Base-by-base conservation (phyloP, 2,113 vertebrate genomes). In the Tachysurus fulvidraco region DNA sequence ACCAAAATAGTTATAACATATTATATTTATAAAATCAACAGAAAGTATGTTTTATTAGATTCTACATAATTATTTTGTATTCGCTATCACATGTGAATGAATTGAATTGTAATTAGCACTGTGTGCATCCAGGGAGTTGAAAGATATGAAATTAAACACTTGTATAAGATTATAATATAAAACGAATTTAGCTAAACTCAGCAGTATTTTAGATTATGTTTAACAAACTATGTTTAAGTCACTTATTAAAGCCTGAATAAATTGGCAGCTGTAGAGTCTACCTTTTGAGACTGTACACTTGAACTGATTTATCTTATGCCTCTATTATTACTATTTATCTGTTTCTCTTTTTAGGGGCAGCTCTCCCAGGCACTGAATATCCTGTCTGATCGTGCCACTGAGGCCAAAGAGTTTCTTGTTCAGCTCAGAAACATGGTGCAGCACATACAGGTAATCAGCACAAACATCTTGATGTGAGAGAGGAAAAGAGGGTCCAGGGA, bases 401-500 rank as follows among this genome's bases (percentile, higher is more conserved):
- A 99, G 89, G 98, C 98, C 65, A 99, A 99, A 92, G 98, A 99
- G 89, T 99, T 99, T 90, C 94, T 99, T 91, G 96, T 98, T 1
- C 97, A 99, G 83, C 97, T 99, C 73, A 96, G 97, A 83, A 99
- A 97, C 92, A 99, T 98, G 96, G 97, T 99, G 65, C 97, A 98
- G 92, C 97, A 98, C 89, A 98, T 99, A 93, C 98, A 99, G 98
- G 98, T 65, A 77, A 83, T 62, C 60, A 69, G 23, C 41, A 30
- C 14, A 46, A 80, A 19, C 28, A 52, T 23, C 2, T 5, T 0
- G 8, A 28, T 52, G 7, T 4, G 19, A 54, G 17, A 44, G 10
- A 52, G 59, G 78, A 71, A 81, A 81, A 12, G 36, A 76, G 73
- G 50, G 44, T 6, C 11, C 57, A 83, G 19, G 41, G 46, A 28